Percentiles rank a stretch among this genome's conserved stretches.
phyloP scores from a whole-genome alignment of 2,888 invertebrate species.

The Meta bourneti region DNA sequence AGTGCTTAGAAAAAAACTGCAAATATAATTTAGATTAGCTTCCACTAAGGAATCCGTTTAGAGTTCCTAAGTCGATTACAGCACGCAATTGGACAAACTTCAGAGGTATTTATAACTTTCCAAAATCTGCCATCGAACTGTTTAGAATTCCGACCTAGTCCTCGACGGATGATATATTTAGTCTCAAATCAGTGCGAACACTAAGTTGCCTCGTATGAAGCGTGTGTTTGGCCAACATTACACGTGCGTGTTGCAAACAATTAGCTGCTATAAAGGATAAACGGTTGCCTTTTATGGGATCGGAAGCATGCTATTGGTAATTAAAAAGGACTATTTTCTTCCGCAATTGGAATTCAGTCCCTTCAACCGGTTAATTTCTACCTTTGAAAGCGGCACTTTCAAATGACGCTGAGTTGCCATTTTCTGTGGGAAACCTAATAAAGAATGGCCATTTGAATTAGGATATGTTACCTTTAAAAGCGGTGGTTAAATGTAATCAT shows the following conservation, averaged over 20 bases:
- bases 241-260: constrained; percentile 33
- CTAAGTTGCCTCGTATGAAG: neutral
- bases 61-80: no score
- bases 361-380: neutral
- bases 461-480: no score
- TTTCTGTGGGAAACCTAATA: no score
- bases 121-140: neutral
- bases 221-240: constrained; percentile 21
- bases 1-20: no score
- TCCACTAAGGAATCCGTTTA: no score
- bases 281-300: constrained; percentile 26
- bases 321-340: constrained; percentile 3
- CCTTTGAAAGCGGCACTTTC: no score
- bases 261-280: constrained; percentile 5
- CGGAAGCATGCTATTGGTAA: neutral
- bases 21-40: no score
- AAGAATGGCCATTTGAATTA: no score
- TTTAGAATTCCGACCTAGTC: constrained; percentile 5
- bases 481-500: no score
- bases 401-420: no score
- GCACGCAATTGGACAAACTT: no score
- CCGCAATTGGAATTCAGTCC: constrained; percentile 8
- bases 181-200: neutral
- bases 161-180: neutral
- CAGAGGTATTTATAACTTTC: no score